Percentiles rank a stretch among this genome's conserved stretches.
Conservation (phyloP, 2,113 vertebrate genomes). For the Hypanus sabinus region DNA sequence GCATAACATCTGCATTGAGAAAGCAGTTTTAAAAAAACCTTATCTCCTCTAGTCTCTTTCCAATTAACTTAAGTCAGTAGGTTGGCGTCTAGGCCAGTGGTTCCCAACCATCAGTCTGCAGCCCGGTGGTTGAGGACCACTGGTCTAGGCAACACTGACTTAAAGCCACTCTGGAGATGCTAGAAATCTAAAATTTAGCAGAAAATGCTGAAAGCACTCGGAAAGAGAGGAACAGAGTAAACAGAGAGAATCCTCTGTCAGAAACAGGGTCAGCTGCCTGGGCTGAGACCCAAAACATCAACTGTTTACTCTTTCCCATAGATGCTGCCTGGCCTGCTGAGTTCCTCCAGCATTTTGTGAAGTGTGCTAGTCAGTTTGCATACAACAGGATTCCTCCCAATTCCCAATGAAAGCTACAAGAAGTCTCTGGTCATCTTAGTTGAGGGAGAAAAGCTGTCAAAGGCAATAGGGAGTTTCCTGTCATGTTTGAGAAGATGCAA, state of each 20-base stretch:
- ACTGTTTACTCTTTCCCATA: too few relatives aligned
- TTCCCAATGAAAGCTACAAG: neutral
- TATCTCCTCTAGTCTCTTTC: neutral
- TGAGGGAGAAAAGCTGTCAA: neutral
- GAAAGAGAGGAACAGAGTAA: too few relatives aligned
- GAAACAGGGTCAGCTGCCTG: neutral
- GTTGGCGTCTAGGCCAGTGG: neutral
- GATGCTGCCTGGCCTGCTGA: too few relatives aligned
- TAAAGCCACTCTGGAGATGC: too few relatives aligned
- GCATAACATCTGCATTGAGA: too few relatives aligned
- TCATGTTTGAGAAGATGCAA: neutral
- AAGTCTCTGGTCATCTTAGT: neutral
- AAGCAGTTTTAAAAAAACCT: too few relatives aligned
- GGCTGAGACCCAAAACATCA: neutral
- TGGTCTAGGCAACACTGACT: neutral
- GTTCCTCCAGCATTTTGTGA: neutral
- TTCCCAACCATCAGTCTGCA: too few relatives aligned
- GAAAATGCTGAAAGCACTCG: too few relatives aligned
- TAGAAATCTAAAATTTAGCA: too few relatives aligned
- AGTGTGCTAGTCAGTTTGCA: neutral
- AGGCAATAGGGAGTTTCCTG: neutral
- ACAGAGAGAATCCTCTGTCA: too few relatives aligned
- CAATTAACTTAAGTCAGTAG: neutral
- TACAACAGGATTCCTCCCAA: neutral
- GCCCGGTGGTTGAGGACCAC: too few relatives aligned